Percentiles rank a stretch among this genome's conserved stretches.
phyloP scores from a whole-genome alignment of 1,140 invertebrate genomes.

The Drosophila pruinosa region DNA sequence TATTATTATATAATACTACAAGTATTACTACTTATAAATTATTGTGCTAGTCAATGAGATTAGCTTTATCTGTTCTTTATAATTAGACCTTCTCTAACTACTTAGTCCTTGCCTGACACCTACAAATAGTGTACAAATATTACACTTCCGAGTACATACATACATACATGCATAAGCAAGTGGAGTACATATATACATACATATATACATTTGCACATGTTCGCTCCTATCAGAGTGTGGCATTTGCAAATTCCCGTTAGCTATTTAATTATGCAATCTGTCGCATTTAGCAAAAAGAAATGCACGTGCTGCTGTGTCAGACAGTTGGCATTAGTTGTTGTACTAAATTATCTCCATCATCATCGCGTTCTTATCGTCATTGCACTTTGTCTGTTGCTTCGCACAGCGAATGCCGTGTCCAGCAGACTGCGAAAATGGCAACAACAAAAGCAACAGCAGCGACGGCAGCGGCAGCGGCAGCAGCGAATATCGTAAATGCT shows the following conservation, averaged over 20 bases:
- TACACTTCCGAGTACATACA: no score
- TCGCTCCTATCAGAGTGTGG: no score
- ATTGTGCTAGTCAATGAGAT: no score
- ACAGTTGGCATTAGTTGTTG: constrained; percentile 2
- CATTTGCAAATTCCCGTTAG: background rate
- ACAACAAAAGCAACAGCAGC: background rate
- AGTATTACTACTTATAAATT: no score
- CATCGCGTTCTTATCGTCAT: constrained; percentile 7
- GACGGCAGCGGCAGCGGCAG: background rate
- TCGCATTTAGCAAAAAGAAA: constrained; percentile 8
- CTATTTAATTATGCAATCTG: constrained; percentile 37
- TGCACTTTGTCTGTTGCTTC: constrained; percentile 23
- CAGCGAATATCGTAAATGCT: constrained; percentile 34
- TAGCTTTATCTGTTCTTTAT: no score
- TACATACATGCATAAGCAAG: no score
- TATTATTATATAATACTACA: no score
- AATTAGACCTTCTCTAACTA: no score
- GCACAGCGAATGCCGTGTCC: constrained; percentile 29
- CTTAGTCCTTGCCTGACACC: no score
- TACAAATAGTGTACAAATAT: no score
- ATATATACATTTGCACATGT: no score
- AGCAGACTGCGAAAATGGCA: constrained; percentile 28
- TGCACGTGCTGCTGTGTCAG: constrained; percentile 16
- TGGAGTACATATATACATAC: no score
- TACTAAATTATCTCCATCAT: constrained; percentile 14